phyloP scores from a whole-genome alignment of 2,888 invertebrate genomes.

The Anthoptus insignis region DNA sequence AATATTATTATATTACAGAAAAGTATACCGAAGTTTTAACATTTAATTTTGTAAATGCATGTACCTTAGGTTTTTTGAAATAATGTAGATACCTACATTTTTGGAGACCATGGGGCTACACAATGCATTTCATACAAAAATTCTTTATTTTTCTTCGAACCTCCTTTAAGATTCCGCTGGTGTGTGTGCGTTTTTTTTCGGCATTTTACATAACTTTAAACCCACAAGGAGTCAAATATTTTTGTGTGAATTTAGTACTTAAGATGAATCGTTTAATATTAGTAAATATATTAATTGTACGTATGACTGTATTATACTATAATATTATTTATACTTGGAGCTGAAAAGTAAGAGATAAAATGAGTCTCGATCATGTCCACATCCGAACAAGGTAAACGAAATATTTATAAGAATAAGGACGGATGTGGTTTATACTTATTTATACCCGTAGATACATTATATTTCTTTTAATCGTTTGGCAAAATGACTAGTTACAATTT shows the following conservation, averaged over 20 bases:
- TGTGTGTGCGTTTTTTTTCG: no score
- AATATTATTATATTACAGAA: no score
- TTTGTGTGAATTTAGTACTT: background rate
- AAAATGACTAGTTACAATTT: constrained; percentile 14
- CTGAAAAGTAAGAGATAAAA: constrained; percentile 31
- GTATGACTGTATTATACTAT: background rate
- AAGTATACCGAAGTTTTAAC: no score
- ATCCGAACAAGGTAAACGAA: background rate
- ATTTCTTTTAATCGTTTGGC: constrained; percentile 18
- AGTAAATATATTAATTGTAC: no score
- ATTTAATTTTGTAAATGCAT: background rate
- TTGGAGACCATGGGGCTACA: no score
- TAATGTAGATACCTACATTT: no score
- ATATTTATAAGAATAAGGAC: constrained; percentile 18
- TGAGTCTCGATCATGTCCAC: background rate
- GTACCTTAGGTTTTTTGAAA: no score
- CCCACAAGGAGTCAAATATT: background rate
- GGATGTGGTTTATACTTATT: constrained; percentile 18
- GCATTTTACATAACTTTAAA: no score
- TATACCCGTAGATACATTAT: constrained; percentile 11
- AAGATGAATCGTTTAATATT: background rate
- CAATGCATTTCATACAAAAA: no score
- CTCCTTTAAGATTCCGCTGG: no score
- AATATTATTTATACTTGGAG: constrained; percentile 14
- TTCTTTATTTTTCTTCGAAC: no score